Evolutionary conservation across 2,113 vertebrate genomes (phyloP).

Genomic region (Campylomormyrus numenius): DNA sequence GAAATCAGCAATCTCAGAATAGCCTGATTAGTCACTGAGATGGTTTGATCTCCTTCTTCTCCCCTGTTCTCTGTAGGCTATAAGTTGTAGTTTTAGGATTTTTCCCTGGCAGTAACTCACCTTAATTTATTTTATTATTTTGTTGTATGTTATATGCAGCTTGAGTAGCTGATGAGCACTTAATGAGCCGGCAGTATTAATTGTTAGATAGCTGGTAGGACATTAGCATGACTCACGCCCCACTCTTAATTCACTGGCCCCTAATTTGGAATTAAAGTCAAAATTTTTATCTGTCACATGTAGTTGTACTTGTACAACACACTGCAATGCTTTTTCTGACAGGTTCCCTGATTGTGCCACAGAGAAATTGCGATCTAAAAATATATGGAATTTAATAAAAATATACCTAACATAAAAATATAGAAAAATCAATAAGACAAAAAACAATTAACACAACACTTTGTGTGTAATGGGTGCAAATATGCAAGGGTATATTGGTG

Average conservation of each 20-base stretch:
- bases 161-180: background rate
- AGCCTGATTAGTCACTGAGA: background rate
- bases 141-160: background rate
- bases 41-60: background rate
- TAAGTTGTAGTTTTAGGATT: background rate
- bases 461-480: background rate
- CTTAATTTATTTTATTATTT: conserved; percentile 37
- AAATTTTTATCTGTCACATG: background rate
- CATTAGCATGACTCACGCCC: conserved; percentile 36
- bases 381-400: background rate
- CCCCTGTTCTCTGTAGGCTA: background rate
- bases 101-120: background rate
- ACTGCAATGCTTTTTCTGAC: background rate
- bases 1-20: conserved; percentile 43
- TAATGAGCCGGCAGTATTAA: conserved; percentile 34
- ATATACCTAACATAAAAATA: background rate
- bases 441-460: background rate
- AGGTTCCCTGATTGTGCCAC: background rate
- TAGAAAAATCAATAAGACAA: background rate
- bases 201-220: conserved; percentile 46
- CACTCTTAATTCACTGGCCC: conserved; percentile 25
- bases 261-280: background rate
- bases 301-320: background rate
- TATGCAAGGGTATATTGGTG: background rate
- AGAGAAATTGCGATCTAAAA: background rate